phyloP scores from a whole-genome alignment of 2,888 invertebrate genomes.

The Ypsolopha sequella region DNA sequence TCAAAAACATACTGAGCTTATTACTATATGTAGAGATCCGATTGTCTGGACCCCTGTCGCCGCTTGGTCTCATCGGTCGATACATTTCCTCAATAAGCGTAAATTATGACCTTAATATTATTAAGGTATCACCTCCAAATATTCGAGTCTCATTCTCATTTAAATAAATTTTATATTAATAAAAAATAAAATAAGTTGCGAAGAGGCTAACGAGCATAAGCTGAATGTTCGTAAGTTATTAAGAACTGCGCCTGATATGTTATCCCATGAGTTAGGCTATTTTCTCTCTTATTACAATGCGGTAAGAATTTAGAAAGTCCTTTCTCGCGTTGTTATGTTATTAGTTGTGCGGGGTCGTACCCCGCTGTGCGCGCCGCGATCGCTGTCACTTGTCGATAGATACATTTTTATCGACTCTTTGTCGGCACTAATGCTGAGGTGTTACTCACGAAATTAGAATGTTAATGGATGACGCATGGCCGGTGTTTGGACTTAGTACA shows the following conservation, averaged over 20 bases:
- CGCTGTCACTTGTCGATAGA: conserved; percentile 33
- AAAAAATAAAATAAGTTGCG: conserved; percentile 65
- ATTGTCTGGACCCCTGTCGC: too few species aligned
- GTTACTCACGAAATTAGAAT: conserved; percentile 66
- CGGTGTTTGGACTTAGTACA: conserved; percentile 31
- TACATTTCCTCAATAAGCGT: conserved; percentile 24
- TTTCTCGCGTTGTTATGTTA: conserved; percentile 38
- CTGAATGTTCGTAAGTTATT: conserved; percentile 29
- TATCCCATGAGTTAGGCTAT: too few species aligned
- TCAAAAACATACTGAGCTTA: too few species aligned
- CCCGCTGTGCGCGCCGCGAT: conserved; percentile 47
- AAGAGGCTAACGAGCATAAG: conserved; percentile 69
- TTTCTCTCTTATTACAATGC: too few species aligned
- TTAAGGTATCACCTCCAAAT: conserved; percentile 56
- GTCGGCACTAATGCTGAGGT: conserved; percentile 63
- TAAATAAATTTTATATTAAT: conserved; percentile 64
- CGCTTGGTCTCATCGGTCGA: not conserved
- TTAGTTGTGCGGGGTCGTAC: conserved; percentile 43
- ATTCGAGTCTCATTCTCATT: conserved; percentile 37
- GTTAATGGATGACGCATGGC: conserved; percentile 64
- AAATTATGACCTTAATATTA: conserved; percentile 57
- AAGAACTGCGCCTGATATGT: not conserved
- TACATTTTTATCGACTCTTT: conserved; percentile 61
- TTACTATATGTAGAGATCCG: too few species aligned
- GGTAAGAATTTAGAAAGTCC: not conserved